These are phyloP conservation scores for Drosophila fungiperda DNA, from an alignment of 2,888 invertebrate species.

Conservation along the genomic window DNA sequence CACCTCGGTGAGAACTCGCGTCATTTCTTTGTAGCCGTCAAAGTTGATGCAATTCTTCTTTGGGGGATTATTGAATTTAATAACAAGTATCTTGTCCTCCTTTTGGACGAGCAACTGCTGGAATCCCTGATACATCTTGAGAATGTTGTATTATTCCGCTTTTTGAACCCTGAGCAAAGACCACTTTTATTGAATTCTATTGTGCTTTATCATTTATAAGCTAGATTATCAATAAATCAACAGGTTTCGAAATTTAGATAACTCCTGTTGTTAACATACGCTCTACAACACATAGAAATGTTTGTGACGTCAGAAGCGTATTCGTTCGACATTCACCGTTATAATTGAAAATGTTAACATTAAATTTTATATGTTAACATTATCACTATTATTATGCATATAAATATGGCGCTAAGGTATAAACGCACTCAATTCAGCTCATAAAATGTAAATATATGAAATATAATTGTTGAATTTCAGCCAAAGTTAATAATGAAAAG, in stretches of 20 bases:
- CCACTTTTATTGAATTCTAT: conserved; percentile 9
- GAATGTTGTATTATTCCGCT: neutral
- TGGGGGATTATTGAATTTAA: conserved; percentile 90
- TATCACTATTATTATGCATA: neutral
- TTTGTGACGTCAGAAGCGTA: conserved; percentile 11
- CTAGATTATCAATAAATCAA: neutral
- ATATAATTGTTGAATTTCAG: neutral
- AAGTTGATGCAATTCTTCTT: conserved; percentile 92
- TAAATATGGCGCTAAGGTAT: neutral
- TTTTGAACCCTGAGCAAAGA: conserved; percentile 33
- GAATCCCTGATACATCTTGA: conserved; percentile 70
- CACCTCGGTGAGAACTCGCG: conserved; percentile 89
- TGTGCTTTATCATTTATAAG: neutral
- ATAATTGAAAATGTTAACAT: no score
- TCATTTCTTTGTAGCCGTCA: conserved; percentile 89
- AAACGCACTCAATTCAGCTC: neutral
- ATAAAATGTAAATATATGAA: neutral
- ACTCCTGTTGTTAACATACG: neutral
- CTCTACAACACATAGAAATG: neutral
- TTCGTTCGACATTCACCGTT: neutral
- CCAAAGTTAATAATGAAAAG: neutral
- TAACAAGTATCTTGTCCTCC: conserved; percentile 86
- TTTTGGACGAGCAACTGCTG: conserved; percentile 77
- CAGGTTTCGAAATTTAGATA: neutral
- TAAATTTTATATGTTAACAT: neutral